Conservation (phyloP, 2,888 invertebrate species). For the Odontothrips loti region DNA sequence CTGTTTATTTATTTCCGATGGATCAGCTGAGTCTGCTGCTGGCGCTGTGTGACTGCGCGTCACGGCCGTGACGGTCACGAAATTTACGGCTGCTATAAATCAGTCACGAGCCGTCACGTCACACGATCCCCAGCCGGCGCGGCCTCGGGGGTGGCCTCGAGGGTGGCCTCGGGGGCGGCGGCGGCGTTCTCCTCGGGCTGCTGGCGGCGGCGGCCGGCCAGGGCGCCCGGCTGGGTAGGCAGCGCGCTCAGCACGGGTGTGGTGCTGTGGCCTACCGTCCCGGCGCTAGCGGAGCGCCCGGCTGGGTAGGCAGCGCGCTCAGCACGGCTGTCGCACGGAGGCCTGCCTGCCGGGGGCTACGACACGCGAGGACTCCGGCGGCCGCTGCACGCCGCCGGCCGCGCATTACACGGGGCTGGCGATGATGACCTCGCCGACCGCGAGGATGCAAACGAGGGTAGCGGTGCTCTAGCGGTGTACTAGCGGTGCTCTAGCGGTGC, state of each 20-base stretch:
- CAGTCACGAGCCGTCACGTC: constrained; percentile 18
- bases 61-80: constrained; percentile 21
- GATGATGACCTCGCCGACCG: not conserved
- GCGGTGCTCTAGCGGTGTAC: too few relatives aligned
- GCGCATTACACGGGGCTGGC: not conserved
- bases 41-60: not conserved
- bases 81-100: not conserved
- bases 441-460: not conserved
- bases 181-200: not conserved
- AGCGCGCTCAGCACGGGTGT: not conserved
- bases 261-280: not conserved
- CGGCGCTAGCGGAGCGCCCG: not conserved
- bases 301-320: not conserved
- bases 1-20: constrained; percentile 21
- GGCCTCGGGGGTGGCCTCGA: not conserved
- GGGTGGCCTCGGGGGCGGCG: too few relatives aligned
- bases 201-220: not conserved
- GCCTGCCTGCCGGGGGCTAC: not conserved
- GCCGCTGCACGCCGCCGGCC: not conserved
- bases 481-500: too few relatives aligned
- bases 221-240: not conserved
- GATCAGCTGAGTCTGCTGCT: not conserved
- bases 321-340: not conserved
- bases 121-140: not conserved
- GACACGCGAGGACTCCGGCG: not conserved